Base-by-base conservation (phyloP, 2,797 vertebrate species). In the Anabacerthia variegaticeps region DNA sequence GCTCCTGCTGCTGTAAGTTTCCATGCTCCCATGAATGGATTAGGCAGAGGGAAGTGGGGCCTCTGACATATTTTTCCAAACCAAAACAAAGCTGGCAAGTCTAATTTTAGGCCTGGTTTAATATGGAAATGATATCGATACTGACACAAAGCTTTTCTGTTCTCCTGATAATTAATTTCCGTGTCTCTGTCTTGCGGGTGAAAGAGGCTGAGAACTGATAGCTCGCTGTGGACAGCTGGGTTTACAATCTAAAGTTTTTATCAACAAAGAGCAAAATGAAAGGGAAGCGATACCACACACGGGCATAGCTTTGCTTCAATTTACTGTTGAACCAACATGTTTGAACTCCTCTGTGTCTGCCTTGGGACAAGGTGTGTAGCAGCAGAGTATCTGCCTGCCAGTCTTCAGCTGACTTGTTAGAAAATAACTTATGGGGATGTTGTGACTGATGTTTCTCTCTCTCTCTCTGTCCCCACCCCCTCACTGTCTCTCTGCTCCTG, bases 91-190 rank as follows among this genome's bases (percentile, higher is more conserved):
- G 59, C 74, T 74, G 85, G 85, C 80, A 66, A 83, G 66, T 80
- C 72, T 94, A 89, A 94, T 95, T 95, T 95, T 95, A 96, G 91
- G 69, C 92, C 85, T 84, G 83, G 71, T 52, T 96, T 93, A 92
- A 51, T 86, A 90, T 56, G 74, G 95, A 95, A 92, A 74, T 61
- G 4, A 36, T 91, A 95, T 71, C 79, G 56, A 34, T 75, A 72
- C 23, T 78, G 94, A 88, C 91, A 95, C 34, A 75, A 75, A 83
- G 73, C 44, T 76, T 83, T 83, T 79, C 85, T 9, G 0, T 93
- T 76, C 89, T 74, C 58, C 65, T 92, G 48, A 72, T 73, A 84
- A 92, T 94, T 59, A 74, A 72, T 62, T 65, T 65, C 36, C 83
- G 46, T 41, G 77, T 67, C 14, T 83, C 92, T 75, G 48, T 56